phyloP scores from a whole-genome alignment of 2,113 vertebrate genomes.

The Setophaga coronata region DNA sequence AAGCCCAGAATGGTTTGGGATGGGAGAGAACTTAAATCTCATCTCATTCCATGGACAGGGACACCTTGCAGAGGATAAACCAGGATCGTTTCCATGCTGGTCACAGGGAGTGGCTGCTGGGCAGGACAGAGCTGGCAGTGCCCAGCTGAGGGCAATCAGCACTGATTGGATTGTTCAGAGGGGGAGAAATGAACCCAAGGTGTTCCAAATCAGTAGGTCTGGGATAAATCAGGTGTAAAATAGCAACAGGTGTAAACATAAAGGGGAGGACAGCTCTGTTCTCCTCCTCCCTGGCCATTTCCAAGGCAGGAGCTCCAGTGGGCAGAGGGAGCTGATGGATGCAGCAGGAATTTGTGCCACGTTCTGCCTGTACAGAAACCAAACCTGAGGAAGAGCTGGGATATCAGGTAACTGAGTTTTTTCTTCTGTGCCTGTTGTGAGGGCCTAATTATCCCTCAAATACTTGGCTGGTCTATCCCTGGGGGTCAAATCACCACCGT shows the following conservation, averaged over 20 bases:
- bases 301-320: too few relatives aligned
- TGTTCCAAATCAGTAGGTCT: background rate
- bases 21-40: background rate
- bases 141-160: background rate
- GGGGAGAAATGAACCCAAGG: background rate
- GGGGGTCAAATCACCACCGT: background rate
- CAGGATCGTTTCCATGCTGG: fast-evolving
- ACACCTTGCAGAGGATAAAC: fast-evolving
- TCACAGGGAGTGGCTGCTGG: background rate
- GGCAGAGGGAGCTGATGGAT: background rate
- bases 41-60: background rate
- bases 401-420: background rate
- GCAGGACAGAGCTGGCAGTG: background rate
- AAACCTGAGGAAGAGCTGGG: background rate
- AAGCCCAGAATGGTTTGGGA: background rate
- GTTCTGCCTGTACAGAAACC: background rate
- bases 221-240: background rate
- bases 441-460: background rate
- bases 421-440: background rate
- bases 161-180: background rate
- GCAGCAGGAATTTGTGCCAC: background rate
- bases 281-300: fast-evolving
- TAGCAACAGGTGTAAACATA: background rate
- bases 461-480: background rate
- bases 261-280: background rate